Conservation (phyloP, 2,113 vertebrate genomes). For the Gavia stellata region DNA sequence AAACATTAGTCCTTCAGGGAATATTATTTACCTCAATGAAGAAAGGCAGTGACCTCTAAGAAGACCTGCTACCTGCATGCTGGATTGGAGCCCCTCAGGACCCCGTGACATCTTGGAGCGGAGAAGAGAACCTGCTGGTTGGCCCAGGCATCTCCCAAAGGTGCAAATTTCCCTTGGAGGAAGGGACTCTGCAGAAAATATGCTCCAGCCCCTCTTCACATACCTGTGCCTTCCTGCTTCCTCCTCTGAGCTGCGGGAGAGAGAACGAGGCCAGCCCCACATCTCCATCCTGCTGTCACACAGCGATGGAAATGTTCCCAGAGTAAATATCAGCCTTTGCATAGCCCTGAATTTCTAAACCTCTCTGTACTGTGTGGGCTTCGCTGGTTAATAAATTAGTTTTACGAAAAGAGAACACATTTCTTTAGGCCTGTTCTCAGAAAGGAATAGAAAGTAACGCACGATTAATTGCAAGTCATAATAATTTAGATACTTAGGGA, state of each 20-base stretch:
- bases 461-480: not conserved
- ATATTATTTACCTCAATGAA: not conserved
- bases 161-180: not conserved
- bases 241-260: not conserved
- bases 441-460: not conserved
- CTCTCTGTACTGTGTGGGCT: not conserved
- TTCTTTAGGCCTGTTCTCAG: not conserved
- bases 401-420: not conserved
- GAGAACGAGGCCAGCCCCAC: not conserved
- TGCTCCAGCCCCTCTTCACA: not conserved
- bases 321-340: not conserved
- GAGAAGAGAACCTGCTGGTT: not conserved
- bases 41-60: not conserved
- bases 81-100: not conserved
- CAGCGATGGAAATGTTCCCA: not conserved
- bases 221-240: not conserved
- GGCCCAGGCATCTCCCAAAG: not conserved
- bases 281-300: not conserved
- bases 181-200: not conserved
- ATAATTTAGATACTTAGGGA: not conserved
- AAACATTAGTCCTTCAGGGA: not conserved
- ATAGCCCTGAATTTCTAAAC: not conserved
- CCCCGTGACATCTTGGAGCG: rapidly evolving
- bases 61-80: not conserved
- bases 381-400: not conserved